Conservation (phyloP, 2,797 vertebrate species). For the Gadopsis bispinosus region DNA sequence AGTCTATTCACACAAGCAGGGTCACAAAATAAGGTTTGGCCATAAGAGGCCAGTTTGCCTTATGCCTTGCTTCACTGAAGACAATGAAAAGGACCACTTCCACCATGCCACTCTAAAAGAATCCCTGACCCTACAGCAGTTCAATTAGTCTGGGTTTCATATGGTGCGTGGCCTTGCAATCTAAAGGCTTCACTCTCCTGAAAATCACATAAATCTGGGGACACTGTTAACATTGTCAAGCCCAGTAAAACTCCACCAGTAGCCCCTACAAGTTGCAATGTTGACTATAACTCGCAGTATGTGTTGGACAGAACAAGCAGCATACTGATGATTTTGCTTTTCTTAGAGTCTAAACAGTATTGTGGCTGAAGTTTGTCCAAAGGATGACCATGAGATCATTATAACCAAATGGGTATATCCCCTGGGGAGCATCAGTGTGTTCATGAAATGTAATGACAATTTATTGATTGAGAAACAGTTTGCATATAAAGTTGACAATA, state of each 20-base stretch:
- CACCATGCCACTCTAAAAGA: not conserved
- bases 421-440: not conserved
- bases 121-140: not conserved
- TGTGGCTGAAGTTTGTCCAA: not conserved
- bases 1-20: constrained; percentile 67
- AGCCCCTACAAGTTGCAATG: not conserved
- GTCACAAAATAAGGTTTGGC: constrained; percentile 62
- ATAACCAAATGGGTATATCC: not conserved
- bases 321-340: not conserved
- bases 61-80: constrained; percentile 52
- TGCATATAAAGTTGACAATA: too few species aligned
- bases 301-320: not conserved
- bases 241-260: not conserved
- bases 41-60: constrained; percentile 66
- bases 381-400: not conserved
- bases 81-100: not conserved
- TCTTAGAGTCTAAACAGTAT: not conserved
- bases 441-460: not conserved
- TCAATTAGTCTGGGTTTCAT: not conserved
- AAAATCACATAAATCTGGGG: not conserved
- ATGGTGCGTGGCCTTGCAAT: not conserved
- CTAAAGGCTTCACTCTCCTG: not conserved
- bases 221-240: not conserved
- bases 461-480: not conserved
- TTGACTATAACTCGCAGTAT: not conserved